Base-by-base conservation (phyloP, 2,888 invertebrate genomes). In the Scaptomyza tumidula region DNA sequence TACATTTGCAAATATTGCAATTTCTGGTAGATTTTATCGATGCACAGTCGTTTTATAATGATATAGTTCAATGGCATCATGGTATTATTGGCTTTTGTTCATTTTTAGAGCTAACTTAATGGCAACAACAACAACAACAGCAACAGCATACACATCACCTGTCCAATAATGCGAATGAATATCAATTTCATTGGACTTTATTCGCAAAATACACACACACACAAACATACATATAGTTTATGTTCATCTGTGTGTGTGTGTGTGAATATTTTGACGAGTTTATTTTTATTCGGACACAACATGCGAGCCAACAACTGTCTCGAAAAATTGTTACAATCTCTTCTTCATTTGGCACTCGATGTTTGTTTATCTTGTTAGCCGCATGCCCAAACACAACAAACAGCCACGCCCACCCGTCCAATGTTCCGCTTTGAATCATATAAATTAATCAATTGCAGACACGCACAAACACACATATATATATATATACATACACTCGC, bases 361-460 rank as follows among this genome's bases (percentile, higher is more conserved):
- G 75, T 68, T 61, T 75, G 64, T 75, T 75, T 75, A 68, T 71
- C 71, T 71, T 75, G 67, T 75, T 75, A 71, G 67, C 45, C 69
- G 41, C 68, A 69, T 72, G 31, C 43, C 48, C 56, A 55, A 75
- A 52, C 48, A 71, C 52, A 46, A 52, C 60, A 39, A 52, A 33
- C 50, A 52, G 55, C 39, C 63, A 68, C 68, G 41, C 41, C 41
- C 35, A 33, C 33, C 13, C 13, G 13, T 4, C 35, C 35, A 3
- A 7, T 9, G 9, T 10, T 44, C 48, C 63, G 53, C 50, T 50
- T 60, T 46, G 64, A 64, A 65, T 48, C 75, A 78, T 70, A 82
- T 78, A 82, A 82, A 82, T 82, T 82, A 82, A 85, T 82, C 86
- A 82, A 82, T 85, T 78, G 82, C 81, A 81, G 82, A 58, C 58